These are phyloP conservation scores for Tipula vernalis DNA, from an alignment of 2,888 invertebrate genomes.

Conservation along the genomic window DNA sequence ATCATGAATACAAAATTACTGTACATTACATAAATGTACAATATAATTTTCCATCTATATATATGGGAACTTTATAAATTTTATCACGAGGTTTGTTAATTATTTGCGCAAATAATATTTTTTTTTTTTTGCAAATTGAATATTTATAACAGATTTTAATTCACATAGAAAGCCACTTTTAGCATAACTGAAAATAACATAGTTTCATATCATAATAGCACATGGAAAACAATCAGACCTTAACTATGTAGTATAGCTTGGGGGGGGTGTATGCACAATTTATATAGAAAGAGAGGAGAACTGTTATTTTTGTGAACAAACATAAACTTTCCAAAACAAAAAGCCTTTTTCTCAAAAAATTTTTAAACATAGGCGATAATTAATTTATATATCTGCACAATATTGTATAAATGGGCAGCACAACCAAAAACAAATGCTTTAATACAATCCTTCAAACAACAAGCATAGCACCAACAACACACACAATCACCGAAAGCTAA, in stretches of 20 bases:
- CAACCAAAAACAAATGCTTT: background rate
- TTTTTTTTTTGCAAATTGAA: background rate
- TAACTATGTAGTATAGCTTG: background rate
- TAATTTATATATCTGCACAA: background rate
- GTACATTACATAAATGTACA: background rate
- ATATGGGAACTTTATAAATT: background rate
- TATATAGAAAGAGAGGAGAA: background rate
- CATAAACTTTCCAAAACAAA: background rate
- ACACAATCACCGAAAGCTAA: background rate
- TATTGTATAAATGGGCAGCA: background rate
- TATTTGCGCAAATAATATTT: background rate
- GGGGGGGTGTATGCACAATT: background rate
- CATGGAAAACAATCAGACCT: background rate
- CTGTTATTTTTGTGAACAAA: background rate
- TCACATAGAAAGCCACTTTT: background rate
- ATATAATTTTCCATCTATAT: background rate
- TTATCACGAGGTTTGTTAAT: background rate
- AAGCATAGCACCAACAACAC: background rate
- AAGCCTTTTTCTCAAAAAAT: background rate
- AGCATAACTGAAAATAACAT: background rate
- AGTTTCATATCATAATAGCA: background rate
- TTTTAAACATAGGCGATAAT: background rate
- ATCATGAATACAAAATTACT: background rate
- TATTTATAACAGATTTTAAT: background rate
- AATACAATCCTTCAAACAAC: background rate